Percentiles rank a stretch among this genome's conserved stretches.
Conservation (phyloP, 2,797 vertebrate species). For the Tauraco hartlaubi region DNA sequence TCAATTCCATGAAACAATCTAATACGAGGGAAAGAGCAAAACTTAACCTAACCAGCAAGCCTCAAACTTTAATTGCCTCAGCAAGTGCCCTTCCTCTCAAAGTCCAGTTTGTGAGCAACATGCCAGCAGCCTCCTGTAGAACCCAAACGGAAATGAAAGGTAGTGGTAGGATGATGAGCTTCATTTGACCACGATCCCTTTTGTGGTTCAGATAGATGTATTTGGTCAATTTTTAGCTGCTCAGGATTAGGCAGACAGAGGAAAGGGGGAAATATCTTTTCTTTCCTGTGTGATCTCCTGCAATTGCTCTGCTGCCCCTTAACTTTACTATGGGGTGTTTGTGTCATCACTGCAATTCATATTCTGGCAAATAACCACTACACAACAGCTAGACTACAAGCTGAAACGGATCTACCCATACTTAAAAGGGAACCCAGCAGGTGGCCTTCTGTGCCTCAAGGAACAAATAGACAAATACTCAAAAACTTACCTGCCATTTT, state of each 20-base stretch:
- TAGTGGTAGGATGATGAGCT: fast-evolving
- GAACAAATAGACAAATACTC: background rate
- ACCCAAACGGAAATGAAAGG: background rate
- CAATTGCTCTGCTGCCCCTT: background rate
- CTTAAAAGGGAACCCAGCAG: background rate
- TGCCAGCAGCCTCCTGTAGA: background rate
- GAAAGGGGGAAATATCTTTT: background rate
- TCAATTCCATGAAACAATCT: background rate
- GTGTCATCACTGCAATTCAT: background rate
- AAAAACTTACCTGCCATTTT: background rate
- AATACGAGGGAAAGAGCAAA: background rate
- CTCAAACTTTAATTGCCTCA: background rate
- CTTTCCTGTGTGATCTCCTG: background rate
- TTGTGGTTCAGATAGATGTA: background rate
- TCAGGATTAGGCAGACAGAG: background rate
- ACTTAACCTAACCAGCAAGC: background rate
- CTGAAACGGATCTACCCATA: background rate
- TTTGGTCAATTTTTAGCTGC: background rate
- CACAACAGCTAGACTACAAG: background rate
- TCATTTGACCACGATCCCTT: background rate
- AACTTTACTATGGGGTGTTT: background rate
- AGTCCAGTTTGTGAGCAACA: background rate
- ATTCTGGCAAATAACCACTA: background rate
- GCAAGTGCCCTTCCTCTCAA: background rate
- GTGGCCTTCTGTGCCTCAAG: background rate